These are phyloP conservation scores for Thalassophryne amazonica DNA, from an alignment of 2,797 vertebrate genomes.

Conservation along the genomic window DNA sequence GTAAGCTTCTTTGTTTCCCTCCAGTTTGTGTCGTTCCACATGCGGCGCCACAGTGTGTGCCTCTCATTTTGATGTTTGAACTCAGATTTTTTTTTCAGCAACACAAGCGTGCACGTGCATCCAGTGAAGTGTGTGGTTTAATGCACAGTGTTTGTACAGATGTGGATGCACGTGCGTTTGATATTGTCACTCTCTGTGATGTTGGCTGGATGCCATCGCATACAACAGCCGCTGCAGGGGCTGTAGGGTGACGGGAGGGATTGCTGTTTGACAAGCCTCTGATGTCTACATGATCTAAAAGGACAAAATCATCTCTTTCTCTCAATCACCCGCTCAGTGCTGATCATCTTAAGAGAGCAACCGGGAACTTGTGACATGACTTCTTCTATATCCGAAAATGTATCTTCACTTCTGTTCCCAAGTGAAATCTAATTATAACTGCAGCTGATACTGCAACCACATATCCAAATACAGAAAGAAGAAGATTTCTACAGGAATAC, in stretches of 20 bases:
- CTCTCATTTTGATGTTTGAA: constrained; percentile 31
- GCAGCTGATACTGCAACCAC: not conserved
- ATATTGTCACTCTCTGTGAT: constrained; percentile 25
- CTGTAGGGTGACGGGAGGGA: constrained; percentile 46
- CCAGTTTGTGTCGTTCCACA: constrained; percentile 24
- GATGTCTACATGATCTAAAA: constrained; percentile 60
- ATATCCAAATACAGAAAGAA: not conserved
- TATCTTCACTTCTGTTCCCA: not conserved
- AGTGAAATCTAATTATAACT: constrained; percentile 6
- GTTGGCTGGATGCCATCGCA: constrained; percentile 37
- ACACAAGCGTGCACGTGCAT: not conserved
- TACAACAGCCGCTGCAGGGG: constrained; percentile 45
- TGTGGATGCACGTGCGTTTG: constrained; percentile 25
- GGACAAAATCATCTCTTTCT: constrained; percentile 26
- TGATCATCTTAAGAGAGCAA: constrained; percentile 10
- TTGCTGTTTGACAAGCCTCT: constrained; percentile 56
- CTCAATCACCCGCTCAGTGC: not conserved
- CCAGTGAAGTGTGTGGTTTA: constrained; percentile 29
- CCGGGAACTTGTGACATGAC: not conserved
- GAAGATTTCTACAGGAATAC: constrained; percentile 2
- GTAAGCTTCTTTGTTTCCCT: constrained; percentile 3
- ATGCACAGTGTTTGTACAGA: constrained; percentile 11
- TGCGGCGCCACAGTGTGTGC: constrained; percentile 22
- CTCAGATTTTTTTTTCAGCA: constrained; percentile 30
- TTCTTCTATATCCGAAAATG: constrained; percentile 1